Percentiles rank a stretch among this genome's conserved stretches.
Evolutionary conservation across 2,113 vertebrate genomes (phyloP).

Genomic region (Neotoma lepida): DNA sequence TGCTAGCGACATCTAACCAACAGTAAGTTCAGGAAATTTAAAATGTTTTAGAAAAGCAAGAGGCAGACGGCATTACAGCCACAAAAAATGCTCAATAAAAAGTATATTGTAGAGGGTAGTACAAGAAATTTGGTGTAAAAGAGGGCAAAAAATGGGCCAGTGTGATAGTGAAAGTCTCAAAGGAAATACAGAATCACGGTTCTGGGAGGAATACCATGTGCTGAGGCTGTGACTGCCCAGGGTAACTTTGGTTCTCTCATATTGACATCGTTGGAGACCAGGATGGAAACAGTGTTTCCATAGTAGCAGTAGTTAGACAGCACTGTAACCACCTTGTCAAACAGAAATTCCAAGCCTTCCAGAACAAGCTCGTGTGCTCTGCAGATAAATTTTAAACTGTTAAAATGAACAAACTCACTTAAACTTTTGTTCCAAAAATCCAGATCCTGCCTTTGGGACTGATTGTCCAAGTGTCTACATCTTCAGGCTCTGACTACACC

Average conservation of each 20-base stretch:
- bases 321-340: slow-evolving; percentile 96
- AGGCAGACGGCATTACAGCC: slow-evolving; percentile 90
- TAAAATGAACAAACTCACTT: slow-evolving; percentile 99
- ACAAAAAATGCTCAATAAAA: slow-evolving; percentile 90
- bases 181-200: slow-evolving; percentile 97
- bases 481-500: slow-evolving; percentile 96
- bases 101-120: slow-evolving; percentile 79
- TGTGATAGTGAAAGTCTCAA: slow-evolving; percentile 85
- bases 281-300: slow-evolving; percentile 97
- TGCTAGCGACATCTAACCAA: slow-evolving; percentile 82
- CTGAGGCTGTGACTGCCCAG: slow-evolving; percentile 94
- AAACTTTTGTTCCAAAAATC: slow-evolving; percentile 96
- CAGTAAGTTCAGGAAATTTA: slow-evolving; percentile 88
- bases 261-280: slow-evolving; percentile 97
- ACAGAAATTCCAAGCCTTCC: slow-evolving; percentile 98
- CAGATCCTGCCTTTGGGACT: slow-evolving; percentile 95
- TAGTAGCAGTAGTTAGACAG: slow-evolving; percentile 99
- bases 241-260: slow-evolving; percentile 96
- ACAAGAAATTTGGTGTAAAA: slow-evolving; percentile 70
- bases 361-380: slow-evolving; percentile 96
- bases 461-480: slow-evolving; percentile 96
- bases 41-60: slow-evolving; percentile 83
- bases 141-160: slow-evolving; percentile 71
- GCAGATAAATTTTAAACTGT: slow-evolving; percentile 98
- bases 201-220: slow-evolving; percentile 93